Conservation (phyloP, 2,888 invertebrate species). For the Torymus texanus region DNA sequence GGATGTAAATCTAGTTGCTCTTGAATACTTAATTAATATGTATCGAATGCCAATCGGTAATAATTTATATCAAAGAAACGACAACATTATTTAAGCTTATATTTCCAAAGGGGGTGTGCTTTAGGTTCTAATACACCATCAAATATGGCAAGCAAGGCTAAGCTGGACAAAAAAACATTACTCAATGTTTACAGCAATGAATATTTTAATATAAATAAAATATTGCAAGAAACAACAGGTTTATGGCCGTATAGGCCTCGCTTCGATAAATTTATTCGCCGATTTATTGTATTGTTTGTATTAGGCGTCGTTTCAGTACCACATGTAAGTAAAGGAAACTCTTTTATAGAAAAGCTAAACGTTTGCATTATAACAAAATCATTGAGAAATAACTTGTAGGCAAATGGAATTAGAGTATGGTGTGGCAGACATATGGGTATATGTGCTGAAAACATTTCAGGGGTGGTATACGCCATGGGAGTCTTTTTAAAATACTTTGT, state of each 20-base stretch:
- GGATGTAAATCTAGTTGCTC: no score
- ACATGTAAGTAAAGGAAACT: no score
- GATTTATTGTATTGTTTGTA: neutral
- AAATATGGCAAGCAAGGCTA: no score
- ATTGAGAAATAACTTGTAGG: neutral
- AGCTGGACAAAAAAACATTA: constrained; percentile 4
- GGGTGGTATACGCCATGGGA: neutral
- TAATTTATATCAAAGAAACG: no score
- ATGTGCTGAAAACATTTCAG: neutral
- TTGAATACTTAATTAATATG: no score
- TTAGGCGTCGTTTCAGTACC: no score
- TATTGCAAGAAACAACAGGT: constrained; percentile 9
- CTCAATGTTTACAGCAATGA: constrained; percentile 11
- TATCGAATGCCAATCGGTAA: no score
- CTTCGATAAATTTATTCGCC: neutral
- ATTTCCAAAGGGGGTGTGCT: no score
- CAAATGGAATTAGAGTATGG: constrained; percentile 1
- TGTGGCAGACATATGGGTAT: neutral
- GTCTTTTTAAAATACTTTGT: neutral
- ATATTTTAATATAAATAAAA: constrained; percentile 36
- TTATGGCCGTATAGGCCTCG: constrained; percentile 23
- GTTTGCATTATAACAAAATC: no score
- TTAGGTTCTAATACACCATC: no score
- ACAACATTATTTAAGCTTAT: no score
- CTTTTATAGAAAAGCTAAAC: no score